Percentiles rank a stretch among this genome's conserved stretches.
phyloP scores from a whole-genome alignment of 2,113 vertebrate species.

The Pristiophorus japonicus region DNA sequence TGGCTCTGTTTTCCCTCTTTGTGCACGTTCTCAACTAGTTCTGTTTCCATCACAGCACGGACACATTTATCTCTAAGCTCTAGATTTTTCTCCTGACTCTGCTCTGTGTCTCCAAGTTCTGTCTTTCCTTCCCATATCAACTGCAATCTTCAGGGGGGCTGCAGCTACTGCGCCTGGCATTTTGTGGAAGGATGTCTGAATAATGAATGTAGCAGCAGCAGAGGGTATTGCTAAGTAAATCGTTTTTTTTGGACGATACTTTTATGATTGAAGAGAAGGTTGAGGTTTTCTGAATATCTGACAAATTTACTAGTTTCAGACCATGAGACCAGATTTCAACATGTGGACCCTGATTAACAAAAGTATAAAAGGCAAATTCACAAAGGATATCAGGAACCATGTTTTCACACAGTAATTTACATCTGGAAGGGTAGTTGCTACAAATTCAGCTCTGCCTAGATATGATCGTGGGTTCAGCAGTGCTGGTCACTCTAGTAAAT shows the following conservation, averaged over 20 bases:
- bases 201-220: neutral
- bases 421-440: neutral
- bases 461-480: neutral
- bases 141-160: neutral
- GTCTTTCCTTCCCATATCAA: neutral
- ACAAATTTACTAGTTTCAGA: neutral
- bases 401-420: neutral
- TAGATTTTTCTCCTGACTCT: neutral
- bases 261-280: neutral
- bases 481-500: neutral
- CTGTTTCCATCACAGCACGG: neutral
- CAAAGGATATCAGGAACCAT: neutral
- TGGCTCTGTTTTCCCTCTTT: neutral
- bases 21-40: neutral
- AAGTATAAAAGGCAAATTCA: neutral
- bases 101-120: neutral
- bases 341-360: neutral
- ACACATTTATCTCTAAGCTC: neutral
- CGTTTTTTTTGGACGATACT: neutral
- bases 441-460: neutral
- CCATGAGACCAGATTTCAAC: neutral
- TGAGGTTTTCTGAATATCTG: neutral
- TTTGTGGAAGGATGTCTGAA: neutral
- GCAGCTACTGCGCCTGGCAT: neutral
- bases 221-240: neutral